These are phyloP conservation scores for Gopherus flavomarginatus DNA, from an alignment of 2,113 vertebrate genomes.

Conservation along the genomic window DNA sequence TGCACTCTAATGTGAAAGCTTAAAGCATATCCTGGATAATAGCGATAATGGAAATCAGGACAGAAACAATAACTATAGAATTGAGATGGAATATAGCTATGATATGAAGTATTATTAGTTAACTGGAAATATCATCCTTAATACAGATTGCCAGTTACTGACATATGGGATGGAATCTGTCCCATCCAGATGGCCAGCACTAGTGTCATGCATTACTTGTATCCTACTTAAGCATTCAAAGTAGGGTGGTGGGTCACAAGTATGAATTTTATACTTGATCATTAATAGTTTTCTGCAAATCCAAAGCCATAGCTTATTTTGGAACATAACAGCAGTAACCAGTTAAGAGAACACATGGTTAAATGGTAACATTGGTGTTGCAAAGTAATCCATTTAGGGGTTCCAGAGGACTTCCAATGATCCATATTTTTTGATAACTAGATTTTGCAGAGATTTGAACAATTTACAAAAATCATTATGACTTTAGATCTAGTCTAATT, in stretches of 20 bases:
- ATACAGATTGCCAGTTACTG: neutral
- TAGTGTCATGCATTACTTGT: accelerated
- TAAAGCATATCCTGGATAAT: accelerated
- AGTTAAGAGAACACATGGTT: neutral
- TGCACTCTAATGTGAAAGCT: neutral
- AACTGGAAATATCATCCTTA: neutral
- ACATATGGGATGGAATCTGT: neutral
- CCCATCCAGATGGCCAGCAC: neutral
- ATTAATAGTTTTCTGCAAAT: neutral
- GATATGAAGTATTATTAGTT: neutral
- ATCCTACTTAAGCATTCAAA: neutral
- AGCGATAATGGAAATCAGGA: neutral
- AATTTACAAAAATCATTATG: neutral
- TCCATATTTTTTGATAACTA: neutral
- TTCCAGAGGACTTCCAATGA: neutral
- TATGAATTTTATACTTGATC: accelerated
- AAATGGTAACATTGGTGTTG: neutral
- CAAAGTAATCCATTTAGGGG: neutral
- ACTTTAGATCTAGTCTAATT: neutral
- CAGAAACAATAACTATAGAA: neutral
- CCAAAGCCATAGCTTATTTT: neutral
- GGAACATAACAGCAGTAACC: neutral
- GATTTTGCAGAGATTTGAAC: neutral
- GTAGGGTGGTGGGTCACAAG: accelerated
- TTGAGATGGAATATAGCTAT: accelerated